Evolutionary conservation across 2,888 invertebrate species (phyloP).

Genomic region (Orthosia cruda): DNA sequence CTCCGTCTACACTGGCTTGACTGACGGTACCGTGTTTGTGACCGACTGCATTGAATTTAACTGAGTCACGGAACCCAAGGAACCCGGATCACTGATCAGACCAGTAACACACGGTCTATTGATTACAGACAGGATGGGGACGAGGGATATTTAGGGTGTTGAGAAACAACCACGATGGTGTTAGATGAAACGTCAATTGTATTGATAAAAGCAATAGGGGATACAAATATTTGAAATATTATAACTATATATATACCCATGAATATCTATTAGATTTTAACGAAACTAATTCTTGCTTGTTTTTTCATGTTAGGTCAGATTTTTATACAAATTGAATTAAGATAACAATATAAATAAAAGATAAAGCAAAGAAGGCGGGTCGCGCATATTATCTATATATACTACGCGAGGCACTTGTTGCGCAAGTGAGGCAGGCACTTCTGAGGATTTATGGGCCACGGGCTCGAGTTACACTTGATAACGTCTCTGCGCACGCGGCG

Average conservation of each 20-base stretch:
- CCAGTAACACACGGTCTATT: constrained; percentile 83
- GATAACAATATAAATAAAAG: constrained; percentile 73
- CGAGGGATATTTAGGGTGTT: constrained; percentile 75
- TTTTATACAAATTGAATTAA: constrained; percentile 42
- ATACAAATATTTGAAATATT: constrained; percentile 10
- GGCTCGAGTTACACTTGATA: constrained; percentile 88
- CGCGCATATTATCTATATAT: constrained; percentile 74
- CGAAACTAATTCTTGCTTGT: neutral
- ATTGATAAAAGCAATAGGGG: constrained; percentile 29
- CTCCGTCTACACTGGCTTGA: constrained; percentile 83
- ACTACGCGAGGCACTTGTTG: constrained; percentile 84
- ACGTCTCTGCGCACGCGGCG: constrained; percentile 81
- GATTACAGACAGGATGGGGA: constrained; percentile 80
- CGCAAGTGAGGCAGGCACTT: constrained; percentile 85
- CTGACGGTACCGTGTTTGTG: constrained; percentile 79
- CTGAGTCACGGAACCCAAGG: constrained; percentile 86
- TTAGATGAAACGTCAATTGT: constrained; percentile 33
- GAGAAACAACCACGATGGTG: constrained; percentile 60
- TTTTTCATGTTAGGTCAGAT: neutral
- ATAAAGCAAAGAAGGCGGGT: constrained; percentile 74
- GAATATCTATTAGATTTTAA: neutral
- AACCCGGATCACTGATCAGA: constrained; percentile 86
- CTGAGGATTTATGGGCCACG: constrained; percentile 87
- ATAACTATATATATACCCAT: too few relatives aligned
- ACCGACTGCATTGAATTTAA: constrained; percentile 83